Evolutionary conservation across 2,797 vertebrate species (phyloP).

Genomic region (Myripristis jacobus): DNA sequence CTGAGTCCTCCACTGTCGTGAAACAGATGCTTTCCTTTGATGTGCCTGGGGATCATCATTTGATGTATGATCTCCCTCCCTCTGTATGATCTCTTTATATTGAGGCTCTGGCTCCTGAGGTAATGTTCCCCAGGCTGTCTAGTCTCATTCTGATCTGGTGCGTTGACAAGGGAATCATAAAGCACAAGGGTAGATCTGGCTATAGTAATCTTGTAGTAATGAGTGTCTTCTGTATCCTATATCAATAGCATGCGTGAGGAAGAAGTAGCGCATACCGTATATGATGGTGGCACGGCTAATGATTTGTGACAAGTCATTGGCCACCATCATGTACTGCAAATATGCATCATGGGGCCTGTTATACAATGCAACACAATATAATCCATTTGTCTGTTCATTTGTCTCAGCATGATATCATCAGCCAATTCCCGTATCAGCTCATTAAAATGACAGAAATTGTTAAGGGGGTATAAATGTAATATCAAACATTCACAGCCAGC

Average conservation of each 20-base stretch:
- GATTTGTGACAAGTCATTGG: conserved; percentile 21
- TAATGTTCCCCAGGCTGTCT: conserved; percentile 57
- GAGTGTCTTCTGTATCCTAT: conserved; percentile 44
- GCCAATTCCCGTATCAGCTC: neutral
- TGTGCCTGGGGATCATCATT: conserved; percentile 59
- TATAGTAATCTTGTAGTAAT: conserved; percentile 51
- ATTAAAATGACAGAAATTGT: neutral
- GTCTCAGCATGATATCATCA: neutral
- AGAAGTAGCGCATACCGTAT: conserved; percentile 23
- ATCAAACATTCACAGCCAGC: neutral
- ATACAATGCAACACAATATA: too few species aligned
- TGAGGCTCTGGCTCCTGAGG: conserved; percentile 45
- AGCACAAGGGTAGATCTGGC: conserved; percentile 51
- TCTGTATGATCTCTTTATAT: conserved; percentile 62
- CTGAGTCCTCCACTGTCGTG: conserved; percentile 46
- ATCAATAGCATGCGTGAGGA: conserved; percentile 45
- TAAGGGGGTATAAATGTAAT: neutral
- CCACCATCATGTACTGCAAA: conserved; percentile 1
- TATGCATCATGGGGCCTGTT: conserved; percentile 10
- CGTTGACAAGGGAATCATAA: conserved; percentile 47
- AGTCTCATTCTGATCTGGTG: conserved; percentile 56
- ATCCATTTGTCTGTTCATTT: too few species aligned
- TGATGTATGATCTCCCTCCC: conserved; percentile 68
- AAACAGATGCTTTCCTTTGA: conserved; percentile 78
- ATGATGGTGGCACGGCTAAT: conserved; percentile 35